Conservation (phyloP, 2,113 vertebrate genomes). For the Laterallus jamaicensis region DNA sequence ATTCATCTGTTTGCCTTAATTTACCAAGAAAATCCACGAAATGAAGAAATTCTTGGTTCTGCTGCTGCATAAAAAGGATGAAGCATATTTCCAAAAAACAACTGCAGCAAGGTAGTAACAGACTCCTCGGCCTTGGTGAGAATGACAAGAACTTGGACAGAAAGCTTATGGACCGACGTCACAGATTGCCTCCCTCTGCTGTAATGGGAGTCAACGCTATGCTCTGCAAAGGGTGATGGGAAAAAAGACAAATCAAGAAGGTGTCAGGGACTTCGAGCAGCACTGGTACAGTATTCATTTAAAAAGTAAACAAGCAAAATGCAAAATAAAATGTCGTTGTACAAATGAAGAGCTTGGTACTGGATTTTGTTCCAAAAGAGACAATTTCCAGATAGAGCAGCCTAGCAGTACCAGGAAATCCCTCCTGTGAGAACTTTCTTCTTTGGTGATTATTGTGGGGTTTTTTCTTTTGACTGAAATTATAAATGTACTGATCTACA, state of each 20-base stretch:
- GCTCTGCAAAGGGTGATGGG: neutral
- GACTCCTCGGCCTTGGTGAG: neutral
- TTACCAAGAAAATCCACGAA: neutral
- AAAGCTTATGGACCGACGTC: neutral
- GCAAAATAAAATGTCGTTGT: neutral
- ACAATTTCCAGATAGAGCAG: neutral
- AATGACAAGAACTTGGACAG: neutral
- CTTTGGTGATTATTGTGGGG: neutral
- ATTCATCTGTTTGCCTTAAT: neutral
- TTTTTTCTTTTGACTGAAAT: neutral
- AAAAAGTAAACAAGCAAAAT: neutral
- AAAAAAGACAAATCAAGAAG: neutral
- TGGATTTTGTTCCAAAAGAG: neutral
- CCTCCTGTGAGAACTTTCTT: neutral
- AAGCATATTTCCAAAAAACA: neutral
- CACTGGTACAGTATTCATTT: neutral
- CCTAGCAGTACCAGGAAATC: neutral
- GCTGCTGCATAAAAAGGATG: neutral
- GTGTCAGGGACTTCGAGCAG: neutral
- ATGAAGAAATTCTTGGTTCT: neutral
- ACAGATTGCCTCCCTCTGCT: neutral
- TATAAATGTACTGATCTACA: neutral
- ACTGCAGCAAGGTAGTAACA: neutral
- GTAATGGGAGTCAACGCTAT: neutral
- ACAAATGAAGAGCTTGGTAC: neutral